Evolutionary conservation across 2,113 vertebrate species (phyloP), one percentile per base, ranked within the genome.

Genomic region (Siniperca chuatsi): DNA sequence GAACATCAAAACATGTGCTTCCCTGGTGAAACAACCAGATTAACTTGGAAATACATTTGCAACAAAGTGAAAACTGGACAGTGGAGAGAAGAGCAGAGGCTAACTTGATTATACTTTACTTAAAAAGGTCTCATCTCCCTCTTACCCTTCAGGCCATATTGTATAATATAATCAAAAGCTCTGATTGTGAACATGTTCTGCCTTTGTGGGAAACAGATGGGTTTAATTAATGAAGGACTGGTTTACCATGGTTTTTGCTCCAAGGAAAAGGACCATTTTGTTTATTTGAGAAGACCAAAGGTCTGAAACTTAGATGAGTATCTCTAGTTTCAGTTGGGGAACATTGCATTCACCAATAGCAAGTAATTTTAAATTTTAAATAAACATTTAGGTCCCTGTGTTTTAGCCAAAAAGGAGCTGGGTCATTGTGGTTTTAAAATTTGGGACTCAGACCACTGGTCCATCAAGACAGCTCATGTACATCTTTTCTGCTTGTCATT

Each of bases 91-190:
- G 4, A 69, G 7, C 75, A 85, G 64, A 60, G 37, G 16, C 29
- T 61, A 87, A 93, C 64, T 50, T 81, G 10, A 89, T 93, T 87
- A 85, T 75, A 25, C 33, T 87, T 66, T 13, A 74, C 61, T 78
- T 58, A 78, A 74, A 92, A 90, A 85, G 68, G 79, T 79, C 29
- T 25, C 0, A 68, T 87, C 62, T 76, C 15, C 21, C n/a, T 46
- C 12, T 62, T 68, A 12, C 1, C 66, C 87, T 75, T 61, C 60
- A 87, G 84, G 88, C 73, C 9, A 12, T 82, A 11, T 25, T 62
- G 55, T 81, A 15, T 89, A 91, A 92, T 85, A 79, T 60, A 72
- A 92, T 92, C 65, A 86, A 64, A 81, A 78, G 15, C 65, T 84
- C 10, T 75, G 21, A 89, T 54, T 61, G 65, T 87, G 79, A 48